phyloP scores from a whole-genome alignment of 2,797 vertebrate genomes.

The Platyrinchus mystaceus region DNA sequence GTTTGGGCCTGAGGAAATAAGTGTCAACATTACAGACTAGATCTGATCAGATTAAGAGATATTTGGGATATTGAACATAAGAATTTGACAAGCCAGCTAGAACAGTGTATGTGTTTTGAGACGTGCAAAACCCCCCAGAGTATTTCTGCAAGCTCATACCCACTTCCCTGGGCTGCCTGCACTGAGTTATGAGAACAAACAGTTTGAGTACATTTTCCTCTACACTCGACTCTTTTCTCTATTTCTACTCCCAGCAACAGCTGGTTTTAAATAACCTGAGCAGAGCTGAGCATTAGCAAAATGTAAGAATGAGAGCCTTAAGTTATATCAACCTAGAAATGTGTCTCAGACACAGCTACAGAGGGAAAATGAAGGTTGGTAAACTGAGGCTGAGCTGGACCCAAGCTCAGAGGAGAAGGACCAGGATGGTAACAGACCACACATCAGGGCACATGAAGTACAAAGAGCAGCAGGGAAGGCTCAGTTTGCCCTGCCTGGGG shows the following conservation, averaged over 20 bases:
- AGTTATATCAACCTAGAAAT: not conserved
- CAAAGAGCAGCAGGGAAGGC: not conserved
- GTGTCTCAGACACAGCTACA: not conserved
- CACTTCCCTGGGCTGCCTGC: not conserved
- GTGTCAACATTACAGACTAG: not conserved
- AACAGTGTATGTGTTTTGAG: not conserved
- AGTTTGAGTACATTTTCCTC: not conserved
- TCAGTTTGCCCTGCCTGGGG: not conserved
- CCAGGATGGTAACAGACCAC: not conserved
- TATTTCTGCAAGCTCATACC: not conserved
- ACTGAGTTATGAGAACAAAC: not conserved
- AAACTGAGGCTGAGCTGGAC: not conserved
- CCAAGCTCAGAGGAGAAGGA: not conserved
- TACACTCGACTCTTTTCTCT: not conserved
- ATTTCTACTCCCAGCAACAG: not conserved
- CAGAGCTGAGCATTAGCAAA: not conserved
- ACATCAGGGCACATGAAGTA: not conserved
- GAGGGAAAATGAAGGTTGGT: not conserved
- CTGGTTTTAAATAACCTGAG: not conserved
- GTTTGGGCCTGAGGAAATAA: not conserved
- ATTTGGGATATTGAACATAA: not conserved
- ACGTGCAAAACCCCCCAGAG: not conserved
- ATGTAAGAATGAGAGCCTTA: not conserved
- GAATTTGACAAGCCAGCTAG: not conserved
- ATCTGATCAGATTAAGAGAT: slow-evolving; percentile 21